phyloP scores from a whole-genome alignment of 2,888 invertebrate species.

The Coecobrya sp. region DNA sequence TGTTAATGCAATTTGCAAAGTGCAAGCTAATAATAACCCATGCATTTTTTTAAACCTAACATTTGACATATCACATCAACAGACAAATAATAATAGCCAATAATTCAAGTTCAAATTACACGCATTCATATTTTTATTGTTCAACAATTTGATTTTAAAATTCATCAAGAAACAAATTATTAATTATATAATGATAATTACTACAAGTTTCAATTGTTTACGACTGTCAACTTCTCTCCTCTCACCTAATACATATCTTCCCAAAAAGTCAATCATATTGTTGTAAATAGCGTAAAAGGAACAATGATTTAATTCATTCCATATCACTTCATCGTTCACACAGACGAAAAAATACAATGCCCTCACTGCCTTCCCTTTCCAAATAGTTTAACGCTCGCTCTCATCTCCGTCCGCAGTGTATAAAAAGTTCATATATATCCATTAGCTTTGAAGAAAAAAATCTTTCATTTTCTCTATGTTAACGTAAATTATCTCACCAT shows the following conservation, averaged over 20 bases:
- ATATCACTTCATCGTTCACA: constrained; percentile 5
- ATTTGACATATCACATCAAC: no score
- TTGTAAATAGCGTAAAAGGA: not conserved
- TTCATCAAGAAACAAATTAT: not conserved
- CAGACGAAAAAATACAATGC: constrained; percentile 1
- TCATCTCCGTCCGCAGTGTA: not conserved
- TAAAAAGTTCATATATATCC: no score
- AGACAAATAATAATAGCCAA: not conserved
- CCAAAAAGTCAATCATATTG: not conserved
- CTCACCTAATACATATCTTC: not conserved
- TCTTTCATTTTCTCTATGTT: constrained; percentile 69
- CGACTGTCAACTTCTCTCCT: not conserved
- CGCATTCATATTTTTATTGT: not conserved
- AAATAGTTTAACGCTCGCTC: not conserved
- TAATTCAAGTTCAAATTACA: not conserved
- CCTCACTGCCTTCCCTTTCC: constrained; percentile 16
- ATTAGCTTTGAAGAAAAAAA: not conserved
- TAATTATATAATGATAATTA: not conserved
- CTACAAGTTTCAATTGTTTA: not conserved
- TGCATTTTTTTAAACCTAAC: no score
- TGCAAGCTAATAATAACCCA: no score
- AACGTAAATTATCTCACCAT: constrained; percentile 72
- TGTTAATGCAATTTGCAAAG: no score
- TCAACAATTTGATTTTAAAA: not conserved
- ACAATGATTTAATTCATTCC: not conserved